A percentile compares a stretch with the other conserved stretches of the same genome.
Evolutionary conservation across 2,888 invertebrate species (phyloP).

Genomic region (Drosophila mulleri): DNA sequence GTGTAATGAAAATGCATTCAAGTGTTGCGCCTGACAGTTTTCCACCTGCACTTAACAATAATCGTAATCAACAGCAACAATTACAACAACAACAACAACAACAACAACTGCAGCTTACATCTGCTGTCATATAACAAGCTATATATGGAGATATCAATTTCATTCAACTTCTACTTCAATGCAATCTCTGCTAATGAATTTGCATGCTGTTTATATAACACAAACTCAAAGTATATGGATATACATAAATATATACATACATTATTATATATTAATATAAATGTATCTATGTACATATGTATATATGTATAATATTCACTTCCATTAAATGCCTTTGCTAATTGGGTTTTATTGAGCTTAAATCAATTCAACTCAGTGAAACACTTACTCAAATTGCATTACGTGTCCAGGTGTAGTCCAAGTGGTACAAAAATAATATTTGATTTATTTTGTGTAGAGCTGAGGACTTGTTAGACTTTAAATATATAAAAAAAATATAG

Average conservation of each 20-base stretch:
- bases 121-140: conserved; percentile 20
- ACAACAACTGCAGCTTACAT: neutral
- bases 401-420: conserved; percentile 3
- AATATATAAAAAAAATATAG: no score
- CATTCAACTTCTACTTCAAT: conserved; percentile 7
- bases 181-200: conserved; percentile 2
- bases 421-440: conserved; percentile 26
- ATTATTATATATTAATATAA: no score
- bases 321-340: conserved; percentile 20
- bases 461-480: neutral
- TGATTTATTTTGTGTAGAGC: neutral
- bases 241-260: neutral
- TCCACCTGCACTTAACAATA: conserved; percentile 72
- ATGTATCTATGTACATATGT: neutral
- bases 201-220: neutral
- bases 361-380: conserved; percentile 32
- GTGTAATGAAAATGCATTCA: conserved; percentile 80
- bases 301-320: neutral
- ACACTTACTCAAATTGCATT: conserved; percentile 58
- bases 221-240: neutral
- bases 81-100: conserved; percentile 23
- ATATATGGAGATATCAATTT: conserved; percentile 23
- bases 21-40: conserved; percentile 69
- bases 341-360: conserved; percentile 33
- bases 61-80: conserved; percentile 54